phyloP scores from a whole-genome alignment of 2,888 invertebrate species.

The Limnephilus marmoratus region DNA sequence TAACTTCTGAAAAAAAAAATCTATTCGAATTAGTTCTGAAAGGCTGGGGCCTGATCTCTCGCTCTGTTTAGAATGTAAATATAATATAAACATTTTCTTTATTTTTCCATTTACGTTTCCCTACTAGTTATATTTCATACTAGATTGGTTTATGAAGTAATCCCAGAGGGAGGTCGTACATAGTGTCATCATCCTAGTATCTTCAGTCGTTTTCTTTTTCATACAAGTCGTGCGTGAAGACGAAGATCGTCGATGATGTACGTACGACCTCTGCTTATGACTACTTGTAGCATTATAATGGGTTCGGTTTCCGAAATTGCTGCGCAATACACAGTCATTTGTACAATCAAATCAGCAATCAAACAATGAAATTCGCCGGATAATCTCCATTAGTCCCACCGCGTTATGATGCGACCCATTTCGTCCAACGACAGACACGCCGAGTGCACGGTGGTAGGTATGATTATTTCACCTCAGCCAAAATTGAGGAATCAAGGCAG shows the following conservation, averaged over 20 bases:
- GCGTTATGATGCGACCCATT: constrained; percentile 8
- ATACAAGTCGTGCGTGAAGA: too few species aligned
- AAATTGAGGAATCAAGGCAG: constrained; percentile 49
- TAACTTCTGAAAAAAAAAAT: too few species aligned
- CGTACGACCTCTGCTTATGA: too few species aligned
- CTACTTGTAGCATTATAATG: neutral
- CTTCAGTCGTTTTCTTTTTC: too few species aligned
- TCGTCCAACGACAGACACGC: neutral
- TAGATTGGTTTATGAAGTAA: neutral
- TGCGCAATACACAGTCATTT: neutral
- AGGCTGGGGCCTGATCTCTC: neutral
- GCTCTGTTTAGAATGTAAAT: too few species aligned
- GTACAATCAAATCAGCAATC: constrained; percentile 10
- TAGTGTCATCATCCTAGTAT: too few species aligned
- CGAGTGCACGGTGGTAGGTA: neutral
- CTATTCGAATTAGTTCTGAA: neutral
- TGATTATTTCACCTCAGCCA: constrained; percentile 6
- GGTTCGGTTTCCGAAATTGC: neutral
- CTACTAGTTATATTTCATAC: too few species aligned
- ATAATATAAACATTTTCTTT: neutral
- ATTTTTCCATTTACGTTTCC: too few species aligned
- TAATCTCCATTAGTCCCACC: neutral
- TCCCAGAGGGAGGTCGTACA: too few species aligned
- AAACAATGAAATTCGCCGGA: constrained; percentile 19
- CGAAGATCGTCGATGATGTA: too few species aligned